Evolutionary conservation across 1,140 invertebrate species (phyloP), one percentile per base, ranked within the genome.

Genomic region (Drosophila ambigua): DNA sequence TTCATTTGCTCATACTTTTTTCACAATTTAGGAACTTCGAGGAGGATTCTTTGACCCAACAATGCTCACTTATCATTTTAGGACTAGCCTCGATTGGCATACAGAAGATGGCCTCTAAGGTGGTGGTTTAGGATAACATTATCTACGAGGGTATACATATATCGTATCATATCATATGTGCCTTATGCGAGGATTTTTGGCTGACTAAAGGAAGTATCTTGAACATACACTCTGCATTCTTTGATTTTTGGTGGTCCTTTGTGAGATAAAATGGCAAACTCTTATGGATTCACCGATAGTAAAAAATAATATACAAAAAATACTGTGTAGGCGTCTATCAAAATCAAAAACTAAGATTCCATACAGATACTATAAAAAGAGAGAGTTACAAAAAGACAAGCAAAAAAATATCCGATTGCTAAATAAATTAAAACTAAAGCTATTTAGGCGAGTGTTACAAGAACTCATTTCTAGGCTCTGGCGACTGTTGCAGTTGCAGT

Each of bases 251-350:
- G 68, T 81, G 65, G 48, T 80, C 48, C 11, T 77, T 77, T 66
- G 31, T 78, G 78, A 66, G 67, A 71, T 54, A 71, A 64, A 57
- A 80, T 80, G 78, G 78, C 78, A 77, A 39, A 39, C 35, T 53
- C 15, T 44, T n/a, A 13, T 35, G 71, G 48, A 43, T 31, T 49
- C 41, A 72, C 49, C 48, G 53, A 20, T 65, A 62, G 3, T 57
- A 60, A 75, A 77, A 83, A 72, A 57, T 50, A 80, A 80, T 76
- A 46, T 65, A 84, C 59, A 68, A 72, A 80, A 81, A 85, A 85
- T 85, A 85, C 81, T 85, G 81, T 74, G 77, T 65, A 71, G 76
- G 75, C 55, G 64, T 67, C 41, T 54, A 72, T 52, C 62, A n/a
- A 69, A 59, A 59, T 60, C 51, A 58, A 65, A 59, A 69, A 69